Evolutionary conservation across 2,888 invertebrate genomes (phyloP), one percentile per base, ranked within the genome.

Genomic region (Lasioglossum marginatum): DNA sequence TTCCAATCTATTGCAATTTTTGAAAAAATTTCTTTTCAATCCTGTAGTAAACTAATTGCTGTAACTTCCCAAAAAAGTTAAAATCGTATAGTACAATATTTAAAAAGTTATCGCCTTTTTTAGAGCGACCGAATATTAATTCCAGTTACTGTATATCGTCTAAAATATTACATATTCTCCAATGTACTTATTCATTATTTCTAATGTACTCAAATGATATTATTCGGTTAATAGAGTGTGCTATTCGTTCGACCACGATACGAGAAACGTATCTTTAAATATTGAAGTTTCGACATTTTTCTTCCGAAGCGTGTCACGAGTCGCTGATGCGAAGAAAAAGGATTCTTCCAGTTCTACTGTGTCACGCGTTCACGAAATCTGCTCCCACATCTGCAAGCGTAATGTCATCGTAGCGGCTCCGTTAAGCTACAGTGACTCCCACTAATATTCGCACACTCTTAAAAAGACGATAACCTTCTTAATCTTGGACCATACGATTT

Each of bases 281-380:
- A 70, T 31, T 34, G 31, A 72, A 31, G 43, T 23, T 48, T 48
- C 31, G 31, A 48, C 19, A 34, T 27, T 78, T 34, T 19, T 27
- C 40, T 60, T 70, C 14, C 23, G 16, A 63, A 23, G 60, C 10
- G 60, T 27, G 4, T 60, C 16, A 37, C 52, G 71, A 75, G 52
- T 70, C 45, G 84, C 84, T 85, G 84, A 85, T 72, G 52, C 79
- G 52, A 63, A 19, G 79, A 75, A 85, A 85, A 45, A 85, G 79
- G 75, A 85, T 84, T 75, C 71, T 14, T 63, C 43, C 78, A 75
- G 74, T 27, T 76, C 75, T 60, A 77, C 82, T 23, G 4, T 19
- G 84, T 84, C 74, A 75, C 77, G 70, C 68, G 84, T 48, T 43
- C 14, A 70, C 70, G 60, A 74, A 75, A 83, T 78, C 34, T 74